Evolutionary conservation across 1,140 invertebrate species (phyloP).

Genomic region (Drosophila pruinosa): DNA sequence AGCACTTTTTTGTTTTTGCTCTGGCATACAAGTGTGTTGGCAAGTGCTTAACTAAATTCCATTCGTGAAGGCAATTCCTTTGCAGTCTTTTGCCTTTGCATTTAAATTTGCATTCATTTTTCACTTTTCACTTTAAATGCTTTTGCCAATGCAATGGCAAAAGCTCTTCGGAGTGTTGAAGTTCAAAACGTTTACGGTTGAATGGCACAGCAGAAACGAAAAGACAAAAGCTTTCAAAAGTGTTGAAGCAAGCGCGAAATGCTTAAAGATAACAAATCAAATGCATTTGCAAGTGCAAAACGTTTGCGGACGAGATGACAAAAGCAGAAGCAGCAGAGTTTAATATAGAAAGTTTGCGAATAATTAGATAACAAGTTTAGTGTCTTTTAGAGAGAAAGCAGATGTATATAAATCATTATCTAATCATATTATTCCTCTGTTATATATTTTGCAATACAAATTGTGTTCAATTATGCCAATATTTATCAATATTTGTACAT

Average conservation of each 20-base stretch:
- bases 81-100: background rate
- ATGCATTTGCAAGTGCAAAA: background rate
- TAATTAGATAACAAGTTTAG: background rate
- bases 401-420: background rate
- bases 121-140: background rate
- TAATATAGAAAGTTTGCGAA: background rate
- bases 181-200: background rate
- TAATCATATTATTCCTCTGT: background rate
- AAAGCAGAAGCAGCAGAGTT: too few relatives aligned
- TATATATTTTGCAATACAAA: background rate
- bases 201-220: background rate
- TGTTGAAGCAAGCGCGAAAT: background rate
- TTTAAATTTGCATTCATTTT: background rate
- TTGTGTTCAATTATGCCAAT: background rate
- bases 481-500: constrained; percentile 4
- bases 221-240: background rate
- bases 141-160: background rate
- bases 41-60: constrained; percentile 55
- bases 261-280: background rate
- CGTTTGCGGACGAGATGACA: background rate
- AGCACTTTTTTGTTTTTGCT: constrained; percentile 11
- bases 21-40: constrained; percentile 1
- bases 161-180: background rate
- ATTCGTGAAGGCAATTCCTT: constrained; percentile 41
- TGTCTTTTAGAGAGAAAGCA: background rate